These are phyloP conservation scores for Drosophila murphyi DNA, from an alignment of 1,140 invertebrate genomes.

Conservation along the genomic window DNA sequence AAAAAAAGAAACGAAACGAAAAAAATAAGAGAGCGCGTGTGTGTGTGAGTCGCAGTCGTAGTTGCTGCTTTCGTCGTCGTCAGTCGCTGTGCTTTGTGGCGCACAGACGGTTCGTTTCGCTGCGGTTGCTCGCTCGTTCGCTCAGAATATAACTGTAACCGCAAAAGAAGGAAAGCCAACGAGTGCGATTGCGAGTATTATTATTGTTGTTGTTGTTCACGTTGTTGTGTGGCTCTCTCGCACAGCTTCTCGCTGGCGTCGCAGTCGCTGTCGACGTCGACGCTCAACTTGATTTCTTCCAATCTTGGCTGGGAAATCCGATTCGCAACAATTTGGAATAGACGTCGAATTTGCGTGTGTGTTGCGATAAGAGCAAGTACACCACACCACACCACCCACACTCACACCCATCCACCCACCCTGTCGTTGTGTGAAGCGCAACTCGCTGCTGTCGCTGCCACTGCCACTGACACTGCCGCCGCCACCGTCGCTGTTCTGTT, in stretches of 20 bases:
- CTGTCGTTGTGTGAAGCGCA: too few relatives aligned
- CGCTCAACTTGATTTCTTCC: constrained; percentile 73
- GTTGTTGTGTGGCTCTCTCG: constrained; percentile 21
- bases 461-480: constrained; percentile 19
- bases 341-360: constrained; percentile 44
- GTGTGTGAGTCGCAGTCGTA: constrained; percentile 1
- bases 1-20: constrained; percentile 10
- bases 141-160: constrained; percentile 32
- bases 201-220: not conserved
- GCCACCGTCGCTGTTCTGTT: constrained; percentile 8
- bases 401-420: not conserved
- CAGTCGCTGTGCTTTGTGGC: constrained; percentile 54
- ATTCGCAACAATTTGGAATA: constrained; percentile 75
- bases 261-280: constrained; percentile 44
- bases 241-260: constrained; percentile 36
- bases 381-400: not conserved
- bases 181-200: constrained; percentile 21
- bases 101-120: constrained; percentile 44
- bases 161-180: constrained; percentile 19
- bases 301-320: constrained; percentile 72
- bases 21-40: constrained; percentile 37
- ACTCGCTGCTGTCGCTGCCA: not conserved
- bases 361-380: constrained; percentile 31
- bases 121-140: constrained; percentile 32
- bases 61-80: constrained; percentile 29